Conservation (phyloP, 2,888 invertebrate species). For the Parelbella ahira region DNA sequence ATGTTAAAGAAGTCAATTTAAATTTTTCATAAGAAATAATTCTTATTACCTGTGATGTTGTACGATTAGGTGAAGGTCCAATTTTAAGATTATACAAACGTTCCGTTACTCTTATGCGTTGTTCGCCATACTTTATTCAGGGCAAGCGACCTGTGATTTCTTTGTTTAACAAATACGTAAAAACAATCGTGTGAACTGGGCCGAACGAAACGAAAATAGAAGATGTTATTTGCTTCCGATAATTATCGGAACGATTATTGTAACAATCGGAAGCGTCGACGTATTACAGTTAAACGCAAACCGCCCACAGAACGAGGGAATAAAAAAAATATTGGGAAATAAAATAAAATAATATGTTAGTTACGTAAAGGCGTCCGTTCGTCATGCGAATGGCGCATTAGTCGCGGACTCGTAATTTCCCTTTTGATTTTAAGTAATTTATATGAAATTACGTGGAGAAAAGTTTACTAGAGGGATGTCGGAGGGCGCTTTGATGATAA, state of each 20-base stretch:
- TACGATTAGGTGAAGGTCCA: too few relatives aligned
- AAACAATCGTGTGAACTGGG: constrained; percentile 54
- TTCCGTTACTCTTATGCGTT: too few relatives aligned
- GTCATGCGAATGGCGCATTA: constrained; percentile 77
- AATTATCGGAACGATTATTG: constrained; percentile 65
- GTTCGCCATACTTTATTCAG: too few relatives aligned
- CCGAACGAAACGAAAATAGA: constrained; percentile 41
- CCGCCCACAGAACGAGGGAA: constrained; percentile 56
- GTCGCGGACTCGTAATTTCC: constrained; percentile 58
- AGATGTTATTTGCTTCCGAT: constrained; percentile 64
- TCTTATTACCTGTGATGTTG: too few relatives aligned
- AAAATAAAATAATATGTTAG: constrained; percentile 72
- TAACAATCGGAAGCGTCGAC: constrained; percentile 58
- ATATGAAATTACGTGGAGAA: constrained; percentile 66
- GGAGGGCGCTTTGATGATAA: constrained; percentile 56
- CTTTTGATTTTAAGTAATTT: constrained; percentile 79
- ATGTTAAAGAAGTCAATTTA: too few relatives aligned
- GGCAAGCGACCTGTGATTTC: too few relatives aligned
- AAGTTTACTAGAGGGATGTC: constrained; percentile 42
- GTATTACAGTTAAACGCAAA: constrained; percentile 61
- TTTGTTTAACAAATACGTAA: too few relatives aligned
- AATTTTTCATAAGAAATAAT: too few relatives aligned
- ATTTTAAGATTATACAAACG: too few relatives aligned
- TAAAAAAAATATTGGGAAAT: constrained; percentile 63
- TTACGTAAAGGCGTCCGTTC: constrained; percentile 53